Conservation (phyloP, 2,888 invertebrate species). For the Oscheius sp. region DNA sequence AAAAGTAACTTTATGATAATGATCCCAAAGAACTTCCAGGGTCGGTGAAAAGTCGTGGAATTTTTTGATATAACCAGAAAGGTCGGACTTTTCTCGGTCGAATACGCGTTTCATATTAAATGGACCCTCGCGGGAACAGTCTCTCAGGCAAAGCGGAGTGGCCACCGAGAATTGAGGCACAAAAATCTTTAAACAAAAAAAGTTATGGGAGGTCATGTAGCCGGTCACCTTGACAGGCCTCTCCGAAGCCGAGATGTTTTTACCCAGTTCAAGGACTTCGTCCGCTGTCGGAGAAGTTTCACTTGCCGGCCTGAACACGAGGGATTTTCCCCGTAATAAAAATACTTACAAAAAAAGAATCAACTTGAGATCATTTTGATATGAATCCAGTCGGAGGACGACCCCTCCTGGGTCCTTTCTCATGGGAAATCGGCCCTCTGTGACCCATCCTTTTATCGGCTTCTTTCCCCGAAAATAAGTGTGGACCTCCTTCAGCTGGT, state of each 20-base stretch:
- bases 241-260: not conserved
- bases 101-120: slow-evolving; percentile 34
- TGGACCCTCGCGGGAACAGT: slow-evolving; percentile 19
- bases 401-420: not conserved
- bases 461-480: not conserved
- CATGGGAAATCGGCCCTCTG: not conserved
- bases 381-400: slow-evolving; percentile 8
- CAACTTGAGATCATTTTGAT: not conserved
- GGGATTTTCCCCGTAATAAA: not conserved
- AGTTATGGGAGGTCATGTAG: too few species aligned
- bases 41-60: slow-evolving; percentile 20
- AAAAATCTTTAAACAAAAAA: slow-evolving; percentile 8
- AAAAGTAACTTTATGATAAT: slow-evolving; percentile 36
- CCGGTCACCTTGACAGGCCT: too few species aligned
- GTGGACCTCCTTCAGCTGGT: not conserved
- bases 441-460: slow-evolving; percentile 5
- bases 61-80: slow-evolving; percentile 27
- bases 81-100: slow-evolving; percentile 37
- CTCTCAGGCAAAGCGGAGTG: slow-evolving; percentile 25
- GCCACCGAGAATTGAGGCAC: slow-evolving; percentile 25
- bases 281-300: slow-evolving; percentile 4
- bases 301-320: slow-evolving; percentile 3
- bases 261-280: slow-evolving; percentile 10
- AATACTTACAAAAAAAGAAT: slow-evolving; percentile 16
- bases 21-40: slow-evolving; percentile 33